These are phyloP conservation scores for Aegotheles bennettii DNA, from an alignment of 2,113 vertebrate species.

Conservation along the genomic window DNA sequence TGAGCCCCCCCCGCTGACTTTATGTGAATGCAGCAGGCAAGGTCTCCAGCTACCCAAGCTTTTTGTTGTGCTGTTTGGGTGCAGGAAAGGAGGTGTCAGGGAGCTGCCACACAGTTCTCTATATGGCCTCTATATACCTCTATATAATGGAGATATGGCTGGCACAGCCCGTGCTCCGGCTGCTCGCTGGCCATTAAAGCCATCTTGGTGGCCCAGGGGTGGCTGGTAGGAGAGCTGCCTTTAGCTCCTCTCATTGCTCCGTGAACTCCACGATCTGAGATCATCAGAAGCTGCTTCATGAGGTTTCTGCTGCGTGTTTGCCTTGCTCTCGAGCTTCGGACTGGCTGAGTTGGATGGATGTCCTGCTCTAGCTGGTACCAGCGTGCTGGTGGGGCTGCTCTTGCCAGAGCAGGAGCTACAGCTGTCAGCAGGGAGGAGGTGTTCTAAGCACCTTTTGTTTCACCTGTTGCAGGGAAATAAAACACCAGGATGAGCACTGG, in stretches of 20 bases:
- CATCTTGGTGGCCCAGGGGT: not conserved
- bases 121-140: not conserved
- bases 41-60: not conserved
- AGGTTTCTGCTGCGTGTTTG: not conserved
- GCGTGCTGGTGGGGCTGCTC: not conserved
- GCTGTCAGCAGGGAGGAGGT: not conserved
- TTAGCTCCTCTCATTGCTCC: accelerated
- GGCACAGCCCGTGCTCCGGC: accelerated
- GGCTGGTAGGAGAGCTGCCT: not conserved
- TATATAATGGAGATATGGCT: not conserved
- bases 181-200: not conserved
- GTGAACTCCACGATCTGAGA: not conserved
- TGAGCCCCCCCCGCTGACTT: not conserved
- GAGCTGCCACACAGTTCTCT: not conserved
- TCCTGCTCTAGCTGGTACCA: not conserved
- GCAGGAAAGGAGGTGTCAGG: not conserved
- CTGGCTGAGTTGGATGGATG: not conserved
- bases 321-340: not conserved
- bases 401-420: not conserved
- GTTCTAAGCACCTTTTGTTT: not conserved
- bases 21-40: not conserved
- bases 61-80: not conserved
- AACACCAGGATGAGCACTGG: not conserved
- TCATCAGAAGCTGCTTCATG: not conserved
- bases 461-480: not conserved